Evolutionary conservation across 2,888 invertebrate species (phyloP).

Genomic region (Andrena trimmerana): DNA sequence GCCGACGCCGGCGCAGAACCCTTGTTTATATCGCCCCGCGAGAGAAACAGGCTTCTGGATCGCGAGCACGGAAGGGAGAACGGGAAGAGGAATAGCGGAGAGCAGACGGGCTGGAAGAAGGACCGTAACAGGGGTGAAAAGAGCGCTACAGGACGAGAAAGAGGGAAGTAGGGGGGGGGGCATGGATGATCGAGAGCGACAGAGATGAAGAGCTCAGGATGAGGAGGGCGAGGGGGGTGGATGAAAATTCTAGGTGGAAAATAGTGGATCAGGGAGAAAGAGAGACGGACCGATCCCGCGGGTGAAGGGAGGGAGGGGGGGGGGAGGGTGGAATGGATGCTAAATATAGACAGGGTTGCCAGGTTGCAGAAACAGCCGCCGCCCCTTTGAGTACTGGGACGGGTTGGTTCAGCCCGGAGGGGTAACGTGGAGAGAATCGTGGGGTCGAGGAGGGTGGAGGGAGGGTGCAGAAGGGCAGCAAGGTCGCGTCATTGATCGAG

Average conservation of each 20-base stretch:
- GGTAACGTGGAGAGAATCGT: slow-evolving; percentile 57
- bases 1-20: slow-evolving; percentile 73
- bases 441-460: slow-evolving; percentile 49
- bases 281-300: slow-evolving; percentile 40
- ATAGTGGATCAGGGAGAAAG: slow-evolving; percentile 40
- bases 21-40: slow-evolving; percentile 79
- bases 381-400: slow-evolving; percentile 83
- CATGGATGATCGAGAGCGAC: slow-evolving; percentile 11
- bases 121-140: slow-evolving; percentile 9
- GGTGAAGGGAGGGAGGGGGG: slow-evolving; percentile 41
- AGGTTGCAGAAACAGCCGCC: slow-evolving; percentile 85
- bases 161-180: not conserved
- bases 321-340: slow-evolving; percentile 77
- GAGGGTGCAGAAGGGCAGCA: slow-evolving; percentile 75
- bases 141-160: not conserved
- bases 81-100: slow-evolving; percentile 19
- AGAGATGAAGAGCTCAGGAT: not conserved
- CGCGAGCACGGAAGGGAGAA: slow-evolving; percentile 16
- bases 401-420: slow-evolving; percentile 71
- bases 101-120: slow-evolving; percentile 25
- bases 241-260: slow-evolving; percentile 42
- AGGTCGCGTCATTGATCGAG: slow-evolving; percentile 85
- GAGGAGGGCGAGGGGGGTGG: not conserved
- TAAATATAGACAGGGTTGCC: slow-evolving; percentile 85
- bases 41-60: slow-evolving; percentile 41